Percentiles rank a stretch among this genome's conserved stretches.
phyloP scores from a whole-genome alignment of 30 jellyfish, hydroid and myxozoan species.

The Clytia hemisphaerica region DNA sequence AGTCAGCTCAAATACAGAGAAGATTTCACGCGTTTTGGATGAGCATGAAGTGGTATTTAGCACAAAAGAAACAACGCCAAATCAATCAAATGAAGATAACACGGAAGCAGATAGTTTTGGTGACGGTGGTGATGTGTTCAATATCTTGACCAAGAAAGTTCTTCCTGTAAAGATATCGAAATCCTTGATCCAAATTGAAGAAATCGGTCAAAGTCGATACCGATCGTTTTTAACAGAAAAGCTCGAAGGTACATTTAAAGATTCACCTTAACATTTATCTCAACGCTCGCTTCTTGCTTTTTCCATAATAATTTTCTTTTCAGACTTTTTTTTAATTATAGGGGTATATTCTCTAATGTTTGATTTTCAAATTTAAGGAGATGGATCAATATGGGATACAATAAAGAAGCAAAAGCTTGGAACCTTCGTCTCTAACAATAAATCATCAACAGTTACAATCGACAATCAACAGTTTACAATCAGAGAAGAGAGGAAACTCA shows the following conservation, averaged over 20 bases:
- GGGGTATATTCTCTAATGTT: too few relatives aligned
- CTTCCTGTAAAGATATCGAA: not conserved
- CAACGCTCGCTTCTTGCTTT: too few relatives aligned
- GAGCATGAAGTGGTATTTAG: too few relatives aligned
- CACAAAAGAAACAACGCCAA: too few relatives aligned
- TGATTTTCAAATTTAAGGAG: too few relatives aligned
- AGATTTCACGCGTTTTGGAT: not conserved
- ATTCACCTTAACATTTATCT: too few relatives aligned
- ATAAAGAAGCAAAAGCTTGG: not conserved
- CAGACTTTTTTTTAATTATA: too few relatives aligned
- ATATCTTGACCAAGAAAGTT: not conserved
- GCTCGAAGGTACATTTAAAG: too few relatives aligned
- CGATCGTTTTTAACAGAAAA: not conserved
- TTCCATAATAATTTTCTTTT: too few relatives aligned
- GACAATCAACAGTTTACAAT: not conserved
- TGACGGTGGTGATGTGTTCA: not conserved
- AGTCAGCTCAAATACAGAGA: not conserved
- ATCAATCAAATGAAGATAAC: too few relatives aligned
- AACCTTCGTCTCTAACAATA: not conserved
- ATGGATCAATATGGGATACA: not conserved
- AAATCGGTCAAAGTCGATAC: too few relatives aligned
- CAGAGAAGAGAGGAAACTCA: not conserved
- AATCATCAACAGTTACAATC: not conserved
- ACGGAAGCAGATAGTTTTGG: too few relatives aligned
- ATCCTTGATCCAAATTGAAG: not conserved